Base-by-base conservation (phyloP, 2,888 invertebrate species). In the Ethmia dodecea region DNA sequence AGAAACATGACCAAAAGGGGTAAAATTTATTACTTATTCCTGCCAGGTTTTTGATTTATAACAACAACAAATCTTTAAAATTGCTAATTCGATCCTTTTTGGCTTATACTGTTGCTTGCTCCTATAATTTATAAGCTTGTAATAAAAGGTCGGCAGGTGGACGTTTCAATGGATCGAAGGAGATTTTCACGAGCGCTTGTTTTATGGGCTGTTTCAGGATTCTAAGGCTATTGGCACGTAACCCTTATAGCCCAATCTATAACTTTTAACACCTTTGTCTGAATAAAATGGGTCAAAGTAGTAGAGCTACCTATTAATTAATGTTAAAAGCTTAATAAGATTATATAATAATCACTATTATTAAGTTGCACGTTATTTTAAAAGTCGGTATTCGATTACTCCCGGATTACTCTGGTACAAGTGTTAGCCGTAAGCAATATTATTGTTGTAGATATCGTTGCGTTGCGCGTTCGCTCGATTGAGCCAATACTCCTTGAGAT, bases 221-320 rank as follows among this genome's bases (percentile, higher is more conserved):
- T 61, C 60, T 65, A 54, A 60, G 58, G 62, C 66, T 66, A 66
- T 71, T 68, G 60, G 65, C 74, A 74, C 73, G 75, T 74, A 65
- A 36, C 38, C 47, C 49, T 73, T 69, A 71, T 61, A 59, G 60
- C 60, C 52, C 47, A 51, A 65, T 69, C 65, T 53, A 64, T 67
- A 65, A 52, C 54, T 59, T 18, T 8, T 18, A 18, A 18, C 5
- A 18, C 18, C 18, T 18, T 18, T 5, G 8, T 18, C 18, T 18
- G 18, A 18, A 18, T 18, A n/a, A n/a, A n/a, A n/a, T n/a, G n/a
- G n/a, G n/a, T n/a, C n/a, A n/a, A n/a, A n/a, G n/a, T n/a, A n/a
- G n/a, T n/a, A n/a, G n/a, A n/a, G n/a, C n/a, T n/a, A n/a, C n/a
- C n/a, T n/a, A n/a, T n/a, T n/a, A n/a, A n/a, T n/a, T n/a, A n/a